Evolutionary conservation across 2,797 vertebrate genomes (phyloP).

Genomic region (Limnodromus scolopaceus): DNA sequence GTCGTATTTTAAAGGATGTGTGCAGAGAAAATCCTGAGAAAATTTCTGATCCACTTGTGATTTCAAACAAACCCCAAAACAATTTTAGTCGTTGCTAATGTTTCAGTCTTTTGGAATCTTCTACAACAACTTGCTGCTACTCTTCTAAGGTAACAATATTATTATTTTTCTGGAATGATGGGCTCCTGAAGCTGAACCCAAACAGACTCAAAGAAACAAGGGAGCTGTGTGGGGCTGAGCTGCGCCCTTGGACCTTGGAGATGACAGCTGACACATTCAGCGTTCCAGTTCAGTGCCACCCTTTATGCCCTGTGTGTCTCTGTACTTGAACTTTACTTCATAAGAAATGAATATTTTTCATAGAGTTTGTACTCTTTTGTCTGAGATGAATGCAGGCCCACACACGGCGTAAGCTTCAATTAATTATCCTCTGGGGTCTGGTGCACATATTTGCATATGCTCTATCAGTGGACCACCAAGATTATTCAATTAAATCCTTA

Average conservation of each 20-base stretch:
- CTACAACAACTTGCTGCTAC: not conserved
- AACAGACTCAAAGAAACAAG: not conserved
- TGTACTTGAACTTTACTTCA: conserved; percentile 1
- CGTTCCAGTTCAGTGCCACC: not conserved
- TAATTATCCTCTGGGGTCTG: conserved; percentile 36
- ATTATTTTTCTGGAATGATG: not conserved
- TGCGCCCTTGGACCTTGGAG: not conserved
- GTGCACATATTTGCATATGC: not conserved
- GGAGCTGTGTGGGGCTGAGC: not conserved
- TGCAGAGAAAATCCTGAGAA: not conserved
- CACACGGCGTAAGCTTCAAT: not conserved
- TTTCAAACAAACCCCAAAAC: not conserved
- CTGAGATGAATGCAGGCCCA: conserved; percentile 44
- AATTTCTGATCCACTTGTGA: not conserved
- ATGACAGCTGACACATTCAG: not conserved
- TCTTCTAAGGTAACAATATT: not conserved
- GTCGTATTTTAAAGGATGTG: not conserved
- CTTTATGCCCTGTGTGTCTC: not conserved
- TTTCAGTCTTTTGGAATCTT: not conserved
- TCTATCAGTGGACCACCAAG: conserved; percentile 8
- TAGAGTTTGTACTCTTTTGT: conserved; percentile 45
- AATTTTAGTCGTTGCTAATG: not conserved
- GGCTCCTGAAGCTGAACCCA: not conserved
- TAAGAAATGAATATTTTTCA: conserved; percentile 29
- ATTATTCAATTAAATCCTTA: conserved; percentile 29